Conservation (phyloP, 2,888 invertebrate species). For the Orchesella flavescens region DNA sequence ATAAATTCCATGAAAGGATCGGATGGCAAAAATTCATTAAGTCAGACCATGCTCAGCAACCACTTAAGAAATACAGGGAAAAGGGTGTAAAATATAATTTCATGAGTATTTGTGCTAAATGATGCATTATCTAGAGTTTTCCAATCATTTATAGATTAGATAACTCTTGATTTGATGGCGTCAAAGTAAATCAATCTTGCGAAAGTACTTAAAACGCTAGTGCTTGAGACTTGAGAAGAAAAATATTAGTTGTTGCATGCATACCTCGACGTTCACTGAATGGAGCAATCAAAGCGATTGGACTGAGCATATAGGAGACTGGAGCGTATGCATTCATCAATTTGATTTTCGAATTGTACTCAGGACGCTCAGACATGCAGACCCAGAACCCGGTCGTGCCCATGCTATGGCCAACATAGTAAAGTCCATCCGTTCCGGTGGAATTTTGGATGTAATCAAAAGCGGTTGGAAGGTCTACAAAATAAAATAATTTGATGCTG, state of each 20-base stretch:
- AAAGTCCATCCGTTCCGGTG: conserved; percentile 79
- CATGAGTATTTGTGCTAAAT: no score
- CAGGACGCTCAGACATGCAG: conserved; percentile 78
- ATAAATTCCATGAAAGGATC: conserved; percentile 74
- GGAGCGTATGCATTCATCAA: conserved; percentile 83
- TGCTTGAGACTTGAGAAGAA: neutral
- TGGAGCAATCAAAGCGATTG: conserved; percentile 81
- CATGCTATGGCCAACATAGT: conserved; percentile 94
- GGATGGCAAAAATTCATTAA: conserved; percentile 77
- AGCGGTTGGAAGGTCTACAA: conserved; percentile 90
- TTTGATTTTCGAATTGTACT: conserved; percentile 81
- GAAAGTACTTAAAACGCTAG: no score
- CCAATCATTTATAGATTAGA: no score
- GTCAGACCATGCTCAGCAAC: conserved; percentile 74
- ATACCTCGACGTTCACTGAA: conserved; percentile 74
- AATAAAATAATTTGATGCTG: no score
- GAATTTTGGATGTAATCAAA: conserved; percentile 82
- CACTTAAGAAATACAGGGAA: conserved; percentile 58
- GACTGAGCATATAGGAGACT: conserved; percentile 81
- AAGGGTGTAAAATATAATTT: no score
- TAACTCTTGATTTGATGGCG: neutral
- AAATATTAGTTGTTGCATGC: no score
- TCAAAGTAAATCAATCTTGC: no score
- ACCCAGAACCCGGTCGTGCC: conserved; percentile 86
- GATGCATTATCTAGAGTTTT: no score